Percentiles rank a stretch among this genome's conserved stretches.
Evolutionary conservation across 2,888 invertebrate species (phyloP).

Genomic region (Mythimna ferrago): DNA sequence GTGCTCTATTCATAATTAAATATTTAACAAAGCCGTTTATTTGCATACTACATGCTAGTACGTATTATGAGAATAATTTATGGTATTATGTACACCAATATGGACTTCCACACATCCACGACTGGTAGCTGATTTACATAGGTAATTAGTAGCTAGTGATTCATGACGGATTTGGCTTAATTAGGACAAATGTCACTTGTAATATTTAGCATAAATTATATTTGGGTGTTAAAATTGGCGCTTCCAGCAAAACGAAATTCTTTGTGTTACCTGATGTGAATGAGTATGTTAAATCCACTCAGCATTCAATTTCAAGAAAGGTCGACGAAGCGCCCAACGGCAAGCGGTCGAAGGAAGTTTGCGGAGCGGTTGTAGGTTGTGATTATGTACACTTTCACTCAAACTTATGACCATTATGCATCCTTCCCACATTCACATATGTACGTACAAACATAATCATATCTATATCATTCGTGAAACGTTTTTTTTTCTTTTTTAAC

Average conservation of each 20-base stretch:
- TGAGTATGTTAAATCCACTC: no score
- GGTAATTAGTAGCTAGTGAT: slow-evolving; percentile 26
- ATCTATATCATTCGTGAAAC: no score
- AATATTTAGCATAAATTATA: slow-evolving; percentile 12
- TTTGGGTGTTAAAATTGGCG: not conserved
- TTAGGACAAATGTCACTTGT: slow-evolving; percentile 23
- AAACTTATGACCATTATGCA: no score
- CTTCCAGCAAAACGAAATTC: not conserved
- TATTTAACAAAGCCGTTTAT: slow-evolving; percentile 28
- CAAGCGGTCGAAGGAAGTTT: no score
- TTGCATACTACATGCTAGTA: slow-evolving; percentile 14
- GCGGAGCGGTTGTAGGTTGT: no score
- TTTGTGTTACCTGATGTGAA: not conserved
- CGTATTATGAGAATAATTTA: slow-evolving; percentile 32
- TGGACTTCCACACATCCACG: slow-evolving; percentile 16
- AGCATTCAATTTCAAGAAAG: no score
- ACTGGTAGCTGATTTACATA: slow-evolving; percentile 40
- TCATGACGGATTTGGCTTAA: slow-evolving; percentile 19
- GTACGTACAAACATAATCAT: no score
- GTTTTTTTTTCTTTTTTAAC: no score
- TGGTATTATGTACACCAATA: slow-evolving; percentile 27
- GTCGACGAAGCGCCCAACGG: no score
- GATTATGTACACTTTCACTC: no score
- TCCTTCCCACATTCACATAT: no score
- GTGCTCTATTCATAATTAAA: slow-evolving; percentile 27